Base-by-base conservation (phyloP, 2,113 vertebrate genomes). In the Anolis sagrei region DNA sequence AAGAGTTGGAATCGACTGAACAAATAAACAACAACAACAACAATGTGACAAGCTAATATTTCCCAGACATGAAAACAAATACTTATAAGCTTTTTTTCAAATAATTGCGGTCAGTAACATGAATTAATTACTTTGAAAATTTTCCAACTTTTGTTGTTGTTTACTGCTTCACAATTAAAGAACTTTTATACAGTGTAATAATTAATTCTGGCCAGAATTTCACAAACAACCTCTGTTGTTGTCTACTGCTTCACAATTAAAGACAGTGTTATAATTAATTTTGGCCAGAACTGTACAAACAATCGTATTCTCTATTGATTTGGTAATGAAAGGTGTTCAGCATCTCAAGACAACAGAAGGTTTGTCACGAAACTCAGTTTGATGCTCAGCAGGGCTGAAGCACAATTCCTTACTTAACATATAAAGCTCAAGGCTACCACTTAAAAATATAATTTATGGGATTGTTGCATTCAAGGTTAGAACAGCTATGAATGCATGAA, bases 121-220 rank as follows among this genome's bases (percentile, higher is more conserved):
- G 51, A 54, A 54, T 8, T 54, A 54, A 54, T 54, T 54, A 54
- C 51, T 54, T 54, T 54, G 6, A 54, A 54, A 66, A 66, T 27
- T 82, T 3, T 58, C 21, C 32, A 61, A 1, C 80, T n/a, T 34
- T 48, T 76, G 18, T 5, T 70, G 88, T 82, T 36, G 54, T 25
- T 36, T 85, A 68, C 49, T 73, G 87, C n/a, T 29, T 82, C 72
- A 34, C 39, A 34, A 84, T 81, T 82, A 49, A 6, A 21, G 39
- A n/a, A n/a, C n/a, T n/a, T n/a, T n/a, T n/a, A n/a, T n/a, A 86
- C 9, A 87, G 83, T 86, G 76, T 7, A 72, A 94, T 89, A 19
- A 39, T 70, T n/a, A 34, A 5, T 5, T 44, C 5, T 5, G 39
- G 39, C 39, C 66, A 81, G 44, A 86, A 78, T 29, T 83, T 79